A percentile compares a stretch with the other conserved stretches of the same genome.
These are phyloP conservation scores for Myiotriccus ornatus DNA, from an alignment of 2,797 vertebrate species.

Conservation along the genomic window DNA sequence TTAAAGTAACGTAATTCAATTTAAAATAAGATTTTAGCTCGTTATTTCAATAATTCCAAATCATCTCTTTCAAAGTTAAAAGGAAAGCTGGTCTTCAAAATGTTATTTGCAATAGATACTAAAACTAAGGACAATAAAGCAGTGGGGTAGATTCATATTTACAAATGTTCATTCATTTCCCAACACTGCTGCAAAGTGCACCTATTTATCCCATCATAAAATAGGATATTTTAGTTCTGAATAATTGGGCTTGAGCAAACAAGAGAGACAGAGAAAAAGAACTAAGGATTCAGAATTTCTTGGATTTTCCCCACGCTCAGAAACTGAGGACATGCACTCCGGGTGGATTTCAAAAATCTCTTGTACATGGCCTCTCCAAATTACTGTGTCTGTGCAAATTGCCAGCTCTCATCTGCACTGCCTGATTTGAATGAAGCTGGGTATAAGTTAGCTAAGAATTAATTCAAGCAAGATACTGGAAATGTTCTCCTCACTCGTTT, in stretches of 20 bases:
- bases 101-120: not conserved
- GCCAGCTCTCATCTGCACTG: not conserved
- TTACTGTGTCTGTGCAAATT: constrained; percentile 5
- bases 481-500: not conserved
- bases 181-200: not conserved
- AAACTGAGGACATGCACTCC: not conserved
- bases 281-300: not conserved
- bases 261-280: not conserved
- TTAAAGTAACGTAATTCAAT: not conserved
- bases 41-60: not conserved
- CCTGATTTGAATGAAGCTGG: not conserved
- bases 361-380: not conserved
- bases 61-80: not conserved
- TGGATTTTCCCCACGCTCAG: not conserved
- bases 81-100: not conserved
- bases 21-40: not conserved
- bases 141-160: not conserved
- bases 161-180: not conserved
- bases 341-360: not conserved
- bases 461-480: not conserved
- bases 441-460: not conserved
- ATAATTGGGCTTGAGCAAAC: not conserved
- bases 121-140: not conserved
- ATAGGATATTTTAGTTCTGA: not conserved
- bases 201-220: not conserved